Evolutionary conservation across 2,797 vertebrate genomes (phyloP).

Genomic region (Allobates femoralis): DNA sequence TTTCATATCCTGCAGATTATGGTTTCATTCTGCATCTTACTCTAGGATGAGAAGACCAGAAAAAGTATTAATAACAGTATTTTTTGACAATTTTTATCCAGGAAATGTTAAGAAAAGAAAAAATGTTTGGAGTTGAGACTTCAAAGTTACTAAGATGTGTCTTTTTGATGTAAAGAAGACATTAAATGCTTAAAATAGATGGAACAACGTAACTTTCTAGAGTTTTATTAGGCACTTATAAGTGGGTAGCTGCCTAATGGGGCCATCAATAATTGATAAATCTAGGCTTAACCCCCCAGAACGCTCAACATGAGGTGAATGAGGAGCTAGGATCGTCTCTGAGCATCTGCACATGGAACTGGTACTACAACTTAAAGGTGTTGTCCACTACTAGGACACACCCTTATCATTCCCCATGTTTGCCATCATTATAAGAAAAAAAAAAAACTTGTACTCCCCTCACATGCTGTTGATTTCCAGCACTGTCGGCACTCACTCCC

Average conservation of each 20-base stretch:
- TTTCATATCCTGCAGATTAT: slow-evolving; percentile 32
- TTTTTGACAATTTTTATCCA: slow-evolving; percentile 1
- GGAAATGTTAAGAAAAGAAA: not conserved
- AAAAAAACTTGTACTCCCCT: no score
- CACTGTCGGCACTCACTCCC: no score
- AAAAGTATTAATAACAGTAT: not conserved
- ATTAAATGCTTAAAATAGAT: not conserved
- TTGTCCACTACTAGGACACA: no score
- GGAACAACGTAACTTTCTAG: not conserved
- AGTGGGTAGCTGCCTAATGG: not conserved
- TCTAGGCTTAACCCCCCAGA: not conserved
- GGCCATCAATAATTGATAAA: not conserved
- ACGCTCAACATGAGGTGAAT: not conserved
- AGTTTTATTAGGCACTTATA: not conserved
- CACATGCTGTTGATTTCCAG: no score
- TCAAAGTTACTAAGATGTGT: not conserved
- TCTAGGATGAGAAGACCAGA: not conserved
- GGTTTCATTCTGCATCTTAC: slow-evolving; percentile 14
- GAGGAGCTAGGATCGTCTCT: no score
- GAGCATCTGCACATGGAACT: not conserved
- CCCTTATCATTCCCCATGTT: no score
- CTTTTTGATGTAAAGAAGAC: not conserved
- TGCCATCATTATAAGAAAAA: no score
- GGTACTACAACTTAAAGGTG: no score
- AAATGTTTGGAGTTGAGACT: not conserved